These are phyloP conservation scores for Sesia bembeciformis DNA, from an alignment of 2,888 invertebrate genomes.

Conservation along the genomic window DNA sequence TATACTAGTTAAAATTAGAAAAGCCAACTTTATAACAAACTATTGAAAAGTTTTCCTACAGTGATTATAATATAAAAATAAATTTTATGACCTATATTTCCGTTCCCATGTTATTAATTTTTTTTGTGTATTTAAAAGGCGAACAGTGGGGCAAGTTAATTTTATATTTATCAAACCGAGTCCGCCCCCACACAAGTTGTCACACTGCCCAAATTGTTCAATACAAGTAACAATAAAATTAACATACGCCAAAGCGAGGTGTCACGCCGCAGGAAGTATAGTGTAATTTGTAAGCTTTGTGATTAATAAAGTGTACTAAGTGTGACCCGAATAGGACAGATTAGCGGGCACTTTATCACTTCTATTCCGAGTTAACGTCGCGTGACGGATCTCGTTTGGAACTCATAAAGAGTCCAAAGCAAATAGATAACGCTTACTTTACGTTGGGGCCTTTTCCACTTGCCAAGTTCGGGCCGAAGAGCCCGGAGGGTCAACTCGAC, in stretches of 20 bases:
- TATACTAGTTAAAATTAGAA: too few relatives aligned
- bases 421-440: slow-evolving; percentile 71
- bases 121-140: background rate
- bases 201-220: slow-evolving; percentile 57
- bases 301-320: slow-evolving; percentile 75
- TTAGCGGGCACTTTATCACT: slow-evolving; percentile 74
- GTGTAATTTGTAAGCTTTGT: slow-evolving; percentile 73
- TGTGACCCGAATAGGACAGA: slow-evolving; percentile 73
- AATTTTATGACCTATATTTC: too few relatives aligned
- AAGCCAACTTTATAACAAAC: too few relatives aligned
- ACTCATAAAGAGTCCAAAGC: slow-evolving; percentile 74
- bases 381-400: slow-evolving; percentile 74
- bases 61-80: too few relatives aligned
- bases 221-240: slow-evolving; percentile 66
- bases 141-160: background rate
- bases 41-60: too few relatives aligned
- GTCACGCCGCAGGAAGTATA: slow-evolving; percentile 69
- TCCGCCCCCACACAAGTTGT: slow-evolving; percentile 53
- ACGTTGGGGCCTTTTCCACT: slow-evolving; percentile 67
- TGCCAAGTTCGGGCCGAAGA: slow-evolving; percentile 51
- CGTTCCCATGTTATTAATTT: too few relatives aligned
- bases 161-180: background rate
- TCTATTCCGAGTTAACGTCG: slow-evolving; percentile 71
- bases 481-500: slow-evolving; percentile 48
- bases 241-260: slow-evolving; percentile 63